Base-by-base conservation (phyloP, 2,797 vertebrate species). In the Limosa lapponica region DNA sequence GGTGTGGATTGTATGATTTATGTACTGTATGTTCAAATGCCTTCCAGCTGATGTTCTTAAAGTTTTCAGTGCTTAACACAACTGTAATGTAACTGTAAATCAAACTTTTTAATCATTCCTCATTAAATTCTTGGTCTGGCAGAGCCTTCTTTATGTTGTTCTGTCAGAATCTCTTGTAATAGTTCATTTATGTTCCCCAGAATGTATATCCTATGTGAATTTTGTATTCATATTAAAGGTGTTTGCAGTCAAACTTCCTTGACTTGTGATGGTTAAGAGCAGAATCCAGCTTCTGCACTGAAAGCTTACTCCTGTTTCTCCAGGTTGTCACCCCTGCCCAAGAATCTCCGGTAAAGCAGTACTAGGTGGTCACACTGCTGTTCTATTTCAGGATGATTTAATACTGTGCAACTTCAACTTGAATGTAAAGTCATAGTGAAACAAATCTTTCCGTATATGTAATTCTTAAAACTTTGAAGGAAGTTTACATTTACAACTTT, bases 211-310 rank as follows among this genome's bases (percentile, higher is more conserved):
- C 95, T 90, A 69, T 97, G 96, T 98, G 96, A 97, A 96, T 95
- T 97, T 98, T 97, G 94, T 98, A 97, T 97, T 98, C 97, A 85
- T 97, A 98, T 98, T 98, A 98, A 98, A 98, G 87, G 89, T 97
- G 95, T 98, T 97, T 97, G 95, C 97, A 97, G 88, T 96, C 87
- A 94, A 90, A 72, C 78, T 90, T 93, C 39, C 58, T 92, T 96
- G 90, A 39, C 51, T 97, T 77, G 61, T 97, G 59, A 16, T 96
- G 69, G 34, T 80, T 95, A 43, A 87, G 86, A 73, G 55, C 11
- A 59, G 85, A 91, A 79, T 27, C 13, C 16, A 6, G 54, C 27
- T 91, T 85, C 82, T 85, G 24, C 57, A 74, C 30, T n/a, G 14
- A 69, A 87, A 73, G 9, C 49, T 78, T 41, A 25, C 61, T 57